These are phyloP conservation scores for Nemotelus nigrinus DNA, from an alignment of 2,888 invertebrate species.

Conservation along the genomic window DNA sequence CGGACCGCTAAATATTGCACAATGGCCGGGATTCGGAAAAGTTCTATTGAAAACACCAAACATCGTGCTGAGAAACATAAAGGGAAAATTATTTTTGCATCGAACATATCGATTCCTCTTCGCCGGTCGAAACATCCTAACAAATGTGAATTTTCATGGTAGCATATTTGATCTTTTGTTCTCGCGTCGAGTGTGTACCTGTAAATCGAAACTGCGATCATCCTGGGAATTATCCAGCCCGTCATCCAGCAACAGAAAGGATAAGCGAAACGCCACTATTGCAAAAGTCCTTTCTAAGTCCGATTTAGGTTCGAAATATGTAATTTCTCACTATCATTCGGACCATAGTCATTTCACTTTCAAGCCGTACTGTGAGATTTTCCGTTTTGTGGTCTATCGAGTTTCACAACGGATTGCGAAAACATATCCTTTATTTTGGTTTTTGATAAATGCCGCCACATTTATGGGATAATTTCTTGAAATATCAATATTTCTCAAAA, in stretches of 20 bases:
- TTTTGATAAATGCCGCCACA: constrained; percentile 13
- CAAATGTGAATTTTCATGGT: constrained; percentile 37
- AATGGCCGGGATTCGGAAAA: constrained; percentile 11
- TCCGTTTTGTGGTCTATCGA: constrained; percentile 36
- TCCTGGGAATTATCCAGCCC: constrained; percentile 37
- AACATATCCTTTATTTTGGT: background rate
- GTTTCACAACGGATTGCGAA: constrained; percentile 34
- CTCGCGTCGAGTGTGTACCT: constrained; percentile 22
- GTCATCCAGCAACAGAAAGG: constrained; percentile 16
- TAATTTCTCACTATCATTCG: constrained; percentile 27
- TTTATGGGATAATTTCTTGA: constrained; percentile 37
- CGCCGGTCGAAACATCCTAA: constrained; percentile 18
- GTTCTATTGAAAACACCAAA: constrained; percentile 6
- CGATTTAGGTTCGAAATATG: constrained; percentile 18
- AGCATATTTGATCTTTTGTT: constrained; percentile 34
- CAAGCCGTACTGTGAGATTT: background rate
- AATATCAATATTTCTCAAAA: constrained; percentile 3
- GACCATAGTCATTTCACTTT: background rate
- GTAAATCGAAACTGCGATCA: constrained; percentile 30
- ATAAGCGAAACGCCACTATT: constrained; percentile 40
- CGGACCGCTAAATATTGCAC: constrained; percentile 36
- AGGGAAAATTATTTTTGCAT: constrained; percentile 40
- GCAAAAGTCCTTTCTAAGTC: constrained; percentile 12
- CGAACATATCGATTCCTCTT: constrained; percentile 7
- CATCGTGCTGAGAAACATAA: constrained; percentile 29